Evolutionary conservation across 2,888 invertebrate genomes (phyloP), one percentile per base, ranked within the genome.

Genomic region (Cephus spinipes): DNA sequence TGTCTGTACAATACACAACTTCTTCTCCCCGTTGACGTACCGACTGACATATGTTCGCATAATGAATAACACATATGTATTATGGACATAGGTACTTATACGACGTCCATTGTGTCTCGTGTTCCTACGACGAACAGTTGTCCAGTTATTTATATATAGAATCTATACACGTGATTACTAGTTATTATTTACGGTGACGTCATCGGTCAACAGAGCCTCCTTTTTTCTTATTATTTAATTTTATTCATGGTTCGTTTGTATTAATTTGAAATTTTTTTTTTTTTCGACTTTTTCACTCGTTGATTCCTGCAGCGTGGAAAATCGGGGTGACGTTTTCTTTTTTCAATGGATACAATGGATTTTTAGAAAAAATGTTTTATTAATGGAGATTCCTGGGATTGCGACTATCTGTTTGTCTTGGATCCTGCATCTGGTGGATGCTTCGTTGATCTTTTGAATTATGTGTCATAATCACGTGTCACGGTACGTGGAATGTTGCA

Each of bases 1-100:
- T 75, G 82, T 81, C 81, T 79, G 82, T 84, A 84, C 82, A 82
- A 82, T 79, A 83, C 85, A 84, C 81, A 81, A 82, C 71, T 71
- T 12, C 32, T 71, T 80, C 77, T 68, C 79, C 78, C 74, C 79
- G 81, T 76, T 80, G 83, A 84, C 84, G 83, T 31, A 71, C 12
- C 12, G 31, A 32, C 71, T 32, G 71, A 71, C 71, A 71, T 83
- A 81, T 79, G 73, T 79, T 76, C 74, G 82, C 82, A 85, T 85
- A 82, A 86, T 86, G 85, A 85, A 83, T 80, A 76, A 79, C 36
- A 71, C 71, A 71, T 71, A 71, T 71, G 15, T 23, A 55, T 55
- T 55, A 55, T 55, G 40, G 40, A 55, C 40, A 55, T 55, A 23
- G 40, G 40, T 2, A 55, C 23, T 55, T 55, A 55, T 9, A 23